Conservation (phyloP, 1,140 invertebrate genomes). For the Drosophila bocki region DNA sequence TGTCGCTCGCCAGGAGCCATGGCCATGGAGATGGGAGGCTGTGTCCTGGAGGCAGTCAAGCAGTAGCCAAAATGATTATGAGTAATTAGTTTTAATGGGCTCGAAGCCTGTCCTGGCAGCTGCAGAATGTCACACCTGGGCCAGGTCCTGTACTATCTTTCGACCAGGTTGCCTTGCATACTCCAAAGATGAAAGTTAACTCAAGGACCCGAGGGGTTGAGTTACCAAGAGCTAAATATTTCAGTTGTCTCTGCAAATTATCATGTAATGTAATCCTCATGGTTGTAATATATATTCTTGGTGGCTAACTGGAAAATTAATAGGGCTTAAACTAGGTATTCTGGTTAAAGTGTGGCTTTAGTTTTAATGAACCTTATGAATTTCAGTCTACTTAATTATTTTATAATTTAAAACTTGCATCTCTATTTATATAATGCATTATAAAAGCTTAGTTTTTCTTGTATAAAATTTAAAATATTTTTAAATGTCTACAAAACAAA, state of each 20-base stretch:
- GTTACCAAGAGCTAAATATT: conserved; percentile 29
- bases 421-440: background rate
- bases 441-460: background rate
- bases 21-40: background rate
- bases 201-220: background rate
- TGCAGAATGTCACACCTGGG: conserved; percentile 27
- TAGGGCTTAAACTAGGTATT: background rate
- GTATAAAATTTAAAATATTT: background rate
- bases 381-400: background rate
- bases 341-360: background rate
- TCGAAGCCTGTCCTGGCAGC: conserved; percentile 44
- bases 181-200: conserved; percentile 25
- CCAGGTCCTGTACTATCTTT: conserved; percentile 11
- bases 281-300: background rate
- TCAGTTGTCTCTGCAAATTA: conserved; percentile 26
- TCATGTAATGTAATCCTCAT: conserved; percentile 8
- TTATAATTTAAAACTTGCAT: background rate
- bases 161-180: background rate
- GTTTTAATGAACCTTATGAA: background rate
- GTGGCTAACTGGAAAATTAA: conserved; percentile 14
- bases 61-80: conserved; percentile 60
- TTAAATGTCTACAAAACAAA: no score
- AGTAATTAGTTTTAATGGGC: conserved; percentile 66
- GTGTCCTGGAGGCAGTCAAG: conserved; percentile 21
- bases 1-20: conserved; percentile 31